These are phyloP conservation scores for Philopedon plagiatum DNA, from an alignment of 2,888 invertebrate species.

Conservation along the genomic window DNA sequence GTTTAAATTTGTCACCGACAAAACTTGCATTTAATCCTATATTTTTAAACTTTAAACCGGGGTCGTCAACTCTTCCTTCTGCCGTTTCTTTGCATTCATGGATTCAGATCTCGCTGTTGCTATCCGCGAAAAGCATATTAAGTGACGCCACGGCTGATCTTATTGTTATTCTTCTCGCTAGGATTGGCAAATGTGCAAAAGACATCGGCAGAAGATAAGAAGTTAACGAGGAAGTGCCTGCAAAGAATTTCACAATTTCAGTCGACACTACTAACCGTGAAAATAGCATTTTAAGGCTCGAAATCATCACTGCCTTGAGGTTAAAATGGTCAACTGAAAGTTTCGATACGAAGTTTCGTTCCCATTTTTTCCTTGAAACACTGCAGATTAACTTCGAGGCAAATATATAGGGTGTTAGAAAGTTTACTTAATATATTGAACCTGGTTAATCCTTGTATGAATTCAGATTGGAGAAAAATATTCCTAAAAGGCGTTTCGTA, in stretches of 20 bases:
- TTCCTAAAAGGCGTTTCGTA: too few species aligned
- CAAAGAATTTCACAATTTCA: slow-evolving; percentile 52
- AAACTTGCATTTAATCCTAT: slow-evolving; percentile 21
- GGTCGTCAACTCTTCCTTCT: slow-evolving; percentile 14
- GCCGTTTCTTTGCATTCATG: slow-evolving; percentile 6
- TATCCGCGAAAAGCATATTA: slow-evolving; percentile 26
- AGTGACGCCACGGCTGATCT: slow-evolving; percentile 49
- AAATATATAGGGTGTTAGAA: too few species aligned
- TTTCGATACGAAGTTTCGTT: too few species aligned
- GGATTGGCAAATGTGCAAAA: slow-evolving; percentile 66
- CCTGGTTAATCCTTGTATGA: too few species aligned
- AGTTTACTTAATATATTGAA: too few species aligned
- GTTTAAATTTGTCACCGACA: slow-evolving; percentile 8
- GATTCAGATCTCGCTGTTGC: slow-evolving; percentile 30
- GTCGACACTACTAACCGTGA: slow-evolving; percentile 19
- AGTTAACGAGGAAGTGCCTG: slow-evolving; percentile 61
- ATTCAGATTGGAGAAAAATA: too few species aligned
- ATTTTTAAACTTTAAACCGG: slow-evolving; percentile 18
- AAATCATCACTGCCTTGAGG: background rate
- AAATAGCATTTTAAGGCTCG: background rate
- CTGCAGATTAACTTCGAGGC: too few species aligned
- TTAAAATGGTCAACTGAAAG: too few species aligned
- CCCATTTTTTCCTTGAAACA: too few species aligned
- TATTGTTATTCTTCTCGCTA: slow-evolving; percentile 65
- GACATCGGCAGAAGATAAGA: slow-evolving; percentile 65